A percentile compares a stretch with the other conserved stretches of the same genome.
phyloP scores from a whole-genome alignment of 2,888 invertebrate genomes.

The Ennomos quercinarius region DNA sequence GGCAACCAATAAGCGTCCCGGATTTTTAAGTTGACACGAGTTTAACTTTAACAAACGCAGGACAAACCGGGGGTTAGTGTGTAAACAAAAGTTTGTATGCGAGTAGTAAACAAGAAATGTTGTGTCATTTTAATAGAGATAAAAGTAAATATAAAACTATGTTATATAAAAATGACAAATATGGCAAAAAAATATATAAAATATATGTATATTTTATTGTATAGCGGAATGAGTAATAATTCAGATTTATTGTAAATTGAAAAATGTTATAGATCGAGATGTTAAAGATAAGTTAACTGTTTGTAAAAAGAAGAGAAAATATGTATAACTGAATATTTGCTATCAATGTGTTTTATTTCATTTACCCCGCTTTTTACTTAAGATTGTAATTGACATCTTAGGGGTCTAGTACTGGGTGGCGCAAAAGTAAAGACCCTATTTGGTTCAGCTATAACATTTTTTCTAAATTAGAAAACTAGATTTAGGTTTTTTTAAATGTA shows the following conservation, averaged over 20 bases:
- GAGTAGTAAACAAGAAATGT: constrained; percentile 70
- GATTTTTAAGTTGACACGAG: too few relatives aligned
- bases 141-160: constrained; percentile 70
- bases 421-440: too few relatives aligned
- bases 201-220: constrained; percentile 83
- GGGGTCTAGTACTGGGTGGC: too few relatives aligned
- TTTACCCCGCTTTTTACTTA: not conserved
- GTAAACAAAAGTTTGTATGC: constrained; percentile 41
- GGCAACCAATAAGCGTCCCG: too few relatives aligned
- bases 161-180: constrained; percentile 75
- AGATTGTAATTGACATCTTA: too few relatives aligned
- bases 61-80: too few relatives aligned
- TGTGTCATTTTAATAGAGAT: constrained; percentile 80
- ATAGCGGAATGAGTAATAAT: constrained; percentile 82
- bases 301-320: constrained; percentile 84
- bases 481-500: too few relatives aligned
- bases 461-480: too few relatives aligned
- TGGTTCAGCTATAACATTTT: too few relatives aligned
- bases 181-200: constrained; percentile 70
- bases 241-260: constrained; percentile 82
- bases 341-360: constrained; percentile 71
- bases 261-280: constrained; percentile 81
- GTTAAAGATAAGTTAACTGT: constrained; percentile 84
- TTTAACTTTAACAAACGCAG: too few relatives aligned
- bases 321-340: constrained; percentile 85